phyloP scores from a whole-genome alignment of 2,797 vertebrate species.

The Sebastes oblongus region DNA sequence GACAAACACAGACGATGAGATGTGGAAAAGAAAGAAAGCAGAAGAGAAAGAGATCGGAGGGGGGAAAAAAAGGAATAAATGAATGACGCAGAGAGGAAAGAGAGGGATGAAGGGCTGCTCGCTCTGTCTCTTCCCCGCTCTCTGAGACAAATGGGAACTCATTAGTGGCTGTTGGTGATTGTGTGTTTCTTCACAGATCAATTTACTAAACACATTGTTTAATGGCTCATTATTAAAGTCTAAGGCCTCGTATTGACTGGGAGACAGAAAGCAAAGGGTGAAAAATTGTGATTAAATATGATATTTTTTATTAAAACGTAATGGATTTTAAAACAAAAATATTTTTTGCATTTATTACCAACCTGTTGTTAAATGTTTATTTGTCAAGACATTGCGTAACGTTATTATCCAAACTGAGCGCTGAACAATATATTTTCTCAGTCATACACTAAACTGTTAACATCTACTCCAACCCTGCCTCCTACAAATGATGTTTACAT shows the following conservation, averaged over 20 bases:
- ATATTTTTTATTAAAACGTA: slow-evolving; percentile 50
- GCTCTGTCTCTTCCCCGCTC: slow-evolving; percentile 50
- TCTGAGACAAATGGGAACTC: slow-evolving; percentile 81
- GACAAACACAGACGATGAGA: slow-evolving; percentile 28
- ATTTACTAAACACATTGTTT: slow-evolving; percentile 85
- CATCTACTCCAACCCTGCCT: too few relatives aligned
- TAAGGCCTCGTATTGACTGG: slow-evolving; percentile 69
- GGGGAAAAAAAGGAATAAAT: slow-evolving; percentile 21
- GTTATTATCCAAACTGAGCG: background rate
- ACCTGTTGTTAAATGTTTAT: slow-evolving; percentile 23
- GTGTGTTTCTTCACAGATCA: slow-evolving; percentile 85
- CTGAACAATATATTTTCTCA: background rate
- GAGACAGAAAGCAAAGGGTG: slow-evolving; percentile 47
- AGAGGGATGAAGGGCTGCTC: slow-evolving; percentile 56
- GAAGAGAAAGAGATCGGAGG: background rate
- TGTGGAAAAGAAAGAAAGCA: slow-evolving; percentile 17
- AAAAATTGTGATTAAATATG: slow-evolving; percentile 69
- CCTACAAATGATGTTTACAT: background rate
- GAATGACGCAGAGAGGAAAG: slow-evolving; percentile 23
- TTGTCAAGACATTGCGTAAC: background rate
- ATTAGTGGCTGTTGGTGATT: slow-evolving; percentile 89
- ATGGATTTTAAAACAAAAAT: slow-evolving; percentile 45
- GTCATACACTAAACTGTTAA: too few relatives aligned
- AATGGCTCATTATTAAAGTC: slow-evolving; percentile 84
- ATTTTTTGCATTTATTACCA: slow-evolving; percentile 1